Percentiles rank a stretch among this genome's conserved stretches.
phyloP scores from a whole-genome alignment of 2,113 vertebrate species.

The Sorex araneus region DNA sequence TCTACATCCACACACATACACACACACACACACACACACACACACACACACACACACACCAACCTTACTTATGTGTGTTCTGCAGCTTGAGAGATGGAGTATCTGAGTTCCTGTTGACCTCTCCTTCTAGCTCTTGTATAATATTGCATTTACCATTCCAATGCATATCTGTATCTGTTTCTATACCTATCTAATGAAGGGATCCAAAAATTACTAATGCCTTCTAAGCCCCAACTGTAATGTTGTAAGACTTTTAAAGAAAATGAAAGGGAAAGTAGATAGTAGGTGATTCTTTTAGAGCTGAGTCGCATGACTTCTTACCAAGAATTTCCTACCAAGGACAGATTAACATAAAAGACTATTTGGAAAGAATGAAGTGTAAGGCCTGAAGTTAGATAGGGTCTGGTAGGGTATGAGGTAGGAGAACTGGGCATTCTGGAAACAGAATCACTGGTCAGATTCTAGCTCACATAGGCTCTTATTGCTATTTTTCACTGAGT shows the following conservation, averaged over 20 bases:
- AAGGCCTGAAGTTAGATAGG: not conserved
- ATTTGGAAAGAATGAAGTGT: not conserved
- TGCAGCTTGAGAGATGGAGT: not conserved
- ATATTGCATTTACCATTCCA: not conserved
- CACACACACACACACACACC: not conserved
- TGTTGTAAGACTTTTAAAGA: constrained; percentile 5
- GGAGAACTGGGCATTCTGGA: not conserved
- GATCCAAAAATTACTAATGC: not conserved
- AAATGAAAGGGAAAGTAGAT: constrained; percentile 36
- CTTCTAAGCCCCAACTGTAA: not conserved
- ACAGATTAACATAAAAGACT: not conserved
- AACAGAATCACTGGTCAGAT: not conserved
- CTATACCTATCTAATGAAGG: not conserved
- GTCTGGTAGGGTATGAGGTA: not conserved
- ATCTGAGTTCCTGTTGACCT: not conserved
- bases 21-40: not conserved
- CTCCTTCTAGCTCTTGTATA: not conserved
- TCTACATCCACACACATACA: not conserved
- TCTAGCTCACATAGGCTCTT: not conserved
- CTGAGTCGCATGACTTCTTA: not conserved
- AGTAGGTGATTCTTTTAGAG: constrained; percentile 2
- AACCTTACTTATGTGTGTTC: not conserved
- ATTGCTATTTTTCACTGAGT: not conserved
- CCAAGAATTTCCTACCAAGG: not conserved
- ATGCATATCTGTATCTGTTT: not conserved